Evolutionary conservation across 2,888 invertebrate genomes (phyloP), one percentile per base, ranked within the genome.

Genomic region (Drosophila peninsularis): DNA sequence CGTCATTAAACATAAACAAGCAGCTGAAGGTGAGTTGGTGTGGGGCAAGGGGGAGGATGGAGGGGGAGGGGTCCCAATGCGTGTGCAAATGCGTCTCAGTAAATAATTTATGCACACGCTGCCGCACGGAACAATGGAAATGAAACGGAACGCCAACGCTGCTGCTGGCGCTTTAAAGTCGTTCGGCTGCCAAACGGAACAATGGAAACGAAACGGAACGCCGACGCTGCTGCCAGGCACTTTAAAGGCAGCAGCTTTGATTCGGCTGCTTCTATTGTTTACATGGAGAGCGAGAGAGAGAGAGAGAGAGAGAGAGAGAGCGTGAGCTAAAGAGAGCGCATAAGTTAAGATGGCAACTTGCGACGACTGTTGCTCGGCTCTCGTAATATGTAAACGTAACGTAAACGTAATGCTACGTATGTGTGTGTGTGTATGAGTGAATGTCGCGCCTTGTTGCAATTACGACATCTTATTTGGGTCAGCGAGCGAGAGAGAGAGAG

Each of bases 401-500:
- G 58, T 55, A 64, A 67, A 71, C 65, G 82, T 80, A 84, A 86
- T 69, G 72, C 42, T 34, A 49, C 47, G 39, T 50, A 36, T 14
- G 42, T 56, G 45, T 52, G 50, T 50, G 5, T 56, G 47, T 47
- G 56, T 54, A 42, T 62, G 49, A 42, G 55, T 61, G 55, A 66
- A 71, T 71, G 71, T 75, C 81, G 84, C 87, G 84, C 83, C 81
- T 87, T 84, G 61, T 65, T 79, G 79, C 88, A 85, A 88, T 85
- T 85, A 88, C 85, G 79, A 76, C 75, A 84, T 86, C 82, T 82
- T 89, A 90, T 89, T 89, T 89, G 79, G 89, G 89, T 89, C 89
- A 89, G 57, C 54, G 32, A 10, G 47, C 24, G 36, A 44, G 42
- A 37, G 61, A 62, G 44, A 41, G 49, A 39, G 45, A 9, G 24